phyloP scores from a whole-genome alignment of 2,888 invertebrate genomes.

The Heterodera filipjevi region DNA sequence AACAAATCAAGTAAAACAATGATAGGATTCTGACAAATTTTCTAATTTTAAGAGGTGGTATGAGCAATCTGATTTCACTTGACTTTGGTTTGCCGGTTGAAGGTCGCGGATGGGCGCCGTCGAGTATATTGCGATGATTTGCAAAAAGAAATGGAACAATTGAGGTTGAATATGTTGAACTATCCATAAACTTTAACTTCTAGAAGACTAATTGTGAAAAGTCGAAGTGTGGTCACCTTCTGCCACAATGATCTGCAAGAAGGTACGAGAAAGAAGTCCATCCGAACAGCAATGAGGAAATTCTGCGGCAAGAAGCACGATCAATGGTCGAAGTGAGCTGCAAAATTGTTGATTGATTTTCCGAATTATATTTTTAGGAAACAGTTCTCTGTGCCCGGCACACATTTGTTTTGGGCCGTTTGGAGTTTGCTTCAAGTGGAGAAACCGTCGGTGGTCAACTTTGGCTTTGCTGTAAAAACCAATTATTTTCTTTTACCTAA shows the following conservation, averaged over 20 bases:
- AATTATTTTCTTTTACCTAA: too few relatives aligned
- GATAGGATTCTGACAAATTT: too few relatives aligned
- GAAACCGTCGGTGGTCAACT: conserved; percentile 62
- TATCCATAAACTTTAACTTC: conserved; percentile 19
- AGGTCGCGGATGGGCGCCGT: conserved; percentile 44
- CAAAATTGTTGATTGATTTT: background rate
- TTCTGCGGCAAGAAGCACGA: conserved; percentile 27
- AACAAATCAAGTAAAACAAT: conserved; percentile 60
- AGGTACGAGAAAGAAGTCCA: conserved; percentile 49
- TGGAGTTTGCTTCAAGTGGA: conserved; percentile 73
- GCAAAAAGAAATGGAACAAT: conserved; percentile 41
- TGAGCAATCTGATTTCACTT: conserved; percentile 85
- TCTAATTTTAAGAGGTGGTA: conserved; percentile 84
- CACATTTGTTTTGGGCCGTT: conserved; percentile 90
- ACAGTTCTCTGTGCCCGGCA: conserved; percentile 79
- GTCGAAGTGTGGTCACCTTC: conserved; percentile 76
- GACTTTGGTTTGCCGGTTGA: conserved; percentile 55
- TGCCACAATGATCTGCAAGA: conserved; percentile 68
- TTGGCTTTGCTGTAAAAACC: conserved; percentile 59
- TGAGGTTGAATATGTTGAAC: conserved; percentile 33
- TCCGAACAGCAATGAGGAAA: conserved; percentile 21
- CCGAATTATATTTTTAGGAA: conserved; percentile 70
- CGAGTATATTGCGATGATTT: conserved; percentile 48
- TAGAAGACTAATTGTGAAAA: conserved; percentile 51
- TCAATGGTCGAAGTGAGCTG: conserved; percentile 29